A percentile compares a stretch with the other conserved stretches of the same genome.
phyloP scores from a whole-genome alignment of 2,888 invertebrate genomes.

The Sicus ferrugineus region DNA sequence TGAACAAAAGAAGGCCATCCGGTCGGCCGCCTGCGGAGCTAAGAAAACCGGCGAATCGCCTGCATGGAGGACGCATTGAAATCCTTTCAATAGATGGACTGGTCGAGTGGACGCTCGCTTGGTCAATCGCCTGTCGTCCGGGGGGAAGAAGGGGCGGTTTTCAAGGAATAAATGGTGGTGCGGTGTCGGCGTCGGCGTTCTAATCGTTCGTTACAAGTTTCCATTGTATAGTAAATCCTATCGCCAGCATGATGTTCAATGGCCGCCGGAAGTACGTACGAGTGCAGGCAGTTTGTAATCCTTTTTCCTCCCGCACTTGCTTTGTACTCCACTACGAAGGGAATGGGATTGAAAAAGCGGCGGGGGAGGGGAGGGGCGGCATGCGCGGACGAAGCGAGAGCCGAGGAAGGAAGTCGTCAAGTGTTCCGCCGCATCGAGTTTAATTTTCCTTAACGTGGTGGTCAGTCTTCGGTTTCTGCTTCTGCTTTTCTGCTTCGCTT shows the following conservation, averaged over 20 bases:
- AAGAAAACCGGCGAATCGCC: background rate
- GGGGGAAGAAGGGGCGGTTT: background rate
- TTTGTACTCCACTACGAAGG: background rate
- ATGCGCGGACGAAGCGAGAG: background rate
- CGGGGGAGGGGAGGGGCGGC: background rate
- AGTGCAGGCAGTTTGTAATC: constrained; percentile 7
- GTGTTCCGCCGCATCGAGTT: background rate
- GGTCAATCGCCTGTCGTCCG: background rate
- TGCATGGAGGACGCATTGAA: background rate
- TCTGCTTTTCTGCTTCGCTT: background rate
- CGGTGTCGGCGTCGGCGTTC: background rate
- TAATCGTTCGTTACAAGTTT: background rate
- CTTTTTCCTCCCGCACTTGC: background rate
- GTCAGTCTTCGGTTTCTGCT: background rate
- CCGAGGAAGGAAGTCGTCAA: background rate
- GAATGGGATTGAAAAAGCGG: background rate
- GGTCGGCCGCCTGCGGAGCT: constrained; percentile 24
- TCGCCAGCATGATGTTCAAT: background rate
- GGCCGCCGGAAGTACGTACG: background rate
- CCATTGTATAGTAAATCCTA: background rate
- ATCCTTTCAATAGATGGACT: constrained; percentile 4
- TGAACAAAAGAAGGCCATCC: constrained; percentile 18
- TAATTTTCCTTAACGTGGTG: constrained; percentile 15
- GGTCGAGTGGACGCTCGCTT: background rate
- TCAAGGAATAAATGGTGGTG: constrained; percentile 9